Evolutionary conservation across 2,113 vertebrate species (phyloP).

Genomic region (Elanoides forficatus): DNA sequence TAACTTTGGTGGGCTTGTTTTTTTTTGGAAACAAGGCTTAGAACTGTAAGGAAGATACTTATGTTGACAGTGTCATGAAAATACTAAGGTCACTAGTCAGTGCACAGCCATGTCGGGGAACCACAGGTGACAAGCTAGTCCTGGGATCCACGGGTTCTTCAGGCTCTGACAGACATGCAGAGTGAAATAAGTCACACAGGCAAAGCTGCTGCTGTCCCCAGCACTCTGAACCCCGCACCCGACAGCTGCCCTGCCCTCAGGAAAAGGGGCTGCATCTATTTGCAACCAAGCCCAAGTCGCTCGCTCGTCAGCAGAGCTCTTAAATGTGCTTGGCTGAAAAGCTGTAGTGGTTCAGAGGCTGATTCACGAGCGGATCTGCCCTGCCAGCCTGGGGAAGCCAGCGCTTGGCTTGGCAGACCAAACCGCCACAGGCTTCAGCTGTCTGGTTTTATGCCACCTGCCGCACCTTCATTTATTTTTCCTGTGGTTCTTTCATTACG

Average conservation of each 20-base stretch:
- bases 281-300: accelerated
- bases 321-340: not conserved
- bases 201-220: not conserved
- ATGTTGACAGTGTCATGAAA: not conserved
- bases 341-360: not conserved
- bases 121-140: not conserved
- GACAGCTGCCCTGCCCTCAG: not conserved
- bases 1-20: not conserved
- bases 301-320: not conserved
- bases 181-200: not conserved
- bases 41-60: not conserved
- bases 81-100: not conserved
- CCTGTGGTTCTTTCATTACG: not conserved
- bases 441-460: not conserved
- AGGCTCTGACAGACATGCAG: not conserved
- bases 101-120: not conserved
- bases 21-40: not conserved
- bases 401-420: not conserved
- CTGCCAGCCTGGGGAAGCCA: not conserved
- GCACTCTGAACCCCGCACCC: not conserved
- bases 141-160: not conserved
- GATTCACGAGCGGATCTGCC: accelerated
- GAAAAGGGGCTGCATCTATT: not conserved
- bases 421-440: not conserved
- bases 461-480: not conserved